Evolutionary conservation across 2,888 invertebrate species (phyloP).

Genomic region (Ctena decussata): DNA sequence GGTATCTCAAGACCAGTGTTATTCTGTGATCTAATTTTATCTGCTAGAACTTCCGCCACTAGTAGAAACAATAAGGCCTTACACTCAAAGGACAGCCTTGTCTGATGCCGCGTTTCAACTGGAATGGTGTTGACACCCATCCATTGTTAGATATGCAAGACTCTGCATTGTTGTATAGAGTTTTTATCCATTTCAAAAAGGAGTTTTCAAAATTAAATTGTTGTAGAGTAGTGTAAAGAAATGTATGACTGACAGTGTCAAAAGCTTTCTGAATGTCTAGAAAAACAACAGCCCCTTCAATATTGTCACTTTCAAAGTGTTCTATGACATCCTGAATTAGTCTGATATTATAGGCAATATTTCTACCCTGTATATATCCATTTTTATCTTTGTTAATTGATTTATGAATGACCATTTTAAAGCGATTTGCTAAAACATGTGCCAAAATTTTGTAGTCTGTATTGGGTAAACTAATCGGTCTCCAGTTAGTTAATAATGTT

Average conservation of each 20-base stretch:
- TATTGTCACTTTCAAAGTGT: neutral
- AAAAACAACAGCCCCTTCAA: conserved; percentile 11
- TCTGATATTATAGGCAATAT: conserved; percentile 23
- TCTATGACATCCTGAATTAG: conserved; percentile 28
- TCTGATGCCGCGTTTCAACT: neutral
- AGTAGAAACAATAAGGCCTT: conserved; percentile 16
- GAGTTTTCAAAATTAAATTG: conserved; percentile 9
- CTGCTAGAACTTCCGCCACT: conserved; percentile 14
- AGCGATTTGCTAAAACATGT: conserved; percentile 9
- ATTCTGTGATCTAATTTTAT: neutral
- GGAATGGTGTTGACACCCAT: neutral
- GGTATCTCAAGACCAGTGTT: neutral
- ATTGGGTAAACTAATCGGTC: conserved; percentile 25
- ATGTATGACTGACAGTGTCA: conserved; percentile 15
- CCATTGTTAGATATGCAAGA: conserved; percentile 19
- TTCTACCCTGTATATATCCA: conserved; percentile 26
- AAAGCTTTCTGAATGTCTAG: conserved; percentile 27
- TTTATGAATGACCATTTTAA: conserved; percentile 2
- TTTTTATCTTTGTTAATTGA: conserved; percentile 5
- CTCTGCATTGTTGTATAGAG: neutral
- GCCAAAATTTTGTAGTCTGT: conserved; percentile 21
- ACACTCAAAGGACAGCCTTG: conserved; percentile 32
- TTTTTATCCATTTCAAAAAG: conserved; percentile 20
- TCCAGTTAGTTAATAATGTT: neutral
- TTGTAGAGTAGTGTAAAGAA: neutral